A percentile compares a stretch with the other conserved stretches of the same genome.
Evolutionary conservation across 2,888 invertebrate genomes (phyloP).

Genomic region (Spodoptera picta): DNA sequence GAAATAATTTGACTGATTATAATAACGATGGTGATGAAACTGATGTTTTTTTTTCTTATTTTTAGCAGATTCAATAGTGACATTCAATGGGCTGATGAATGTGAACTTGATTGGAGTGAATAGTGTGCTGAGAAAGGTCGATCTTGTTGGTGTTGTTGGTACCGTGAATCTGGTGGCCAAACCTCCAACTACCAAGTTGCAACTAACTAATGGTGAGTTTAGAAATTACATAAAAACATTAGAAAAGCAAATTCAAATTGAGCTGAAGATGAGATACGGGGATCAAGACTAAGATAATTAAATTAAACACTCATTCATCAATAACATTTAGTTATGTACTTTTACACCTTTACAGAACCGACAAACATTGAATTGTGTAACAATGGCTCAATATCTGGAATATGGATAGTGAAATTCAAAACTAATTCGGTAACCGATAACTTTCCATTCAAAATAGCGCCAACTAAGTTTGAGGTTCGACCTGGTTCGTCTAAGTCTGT

Average conservation of each 20-base stretch:
- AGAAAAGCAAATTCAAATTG: no score
- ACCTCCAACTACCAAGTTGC: conserved; percentile 63
- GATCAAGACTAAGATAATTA: no score
- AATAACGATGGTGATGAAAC: no score
- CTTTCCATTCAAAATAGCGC: conserved; percentile 71
- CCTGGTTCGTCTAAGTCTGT: conserved; percentile 66
- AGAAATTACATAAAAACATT: no score
- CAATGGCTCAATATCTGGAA: conserved; percentile 72
- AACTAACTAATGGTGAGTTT: conserved; percentile 70
- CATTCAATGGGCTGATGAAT: conserved; percentile 71
- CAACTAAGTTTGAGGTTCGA: conserved; percentile 70
- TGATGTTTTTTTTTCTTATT: conserved; percentile 23
- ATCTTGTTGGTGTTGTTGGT: conserved; percentile 74
- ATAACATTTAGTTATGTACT: background rate
- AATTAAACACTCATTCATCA: no score
- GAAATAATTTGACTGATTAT: no score
- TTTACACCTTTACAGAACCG: conserved; percentile 67
- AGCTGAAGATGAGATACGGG: no score
- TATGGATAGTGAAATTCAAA: conserved; percentile 72
- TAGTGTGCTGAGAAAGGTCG: conserved; percentile 71
- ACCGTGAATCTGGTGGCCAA: conserved; percentile 67
- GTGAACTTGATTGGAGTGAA: conserved; percentile 76
- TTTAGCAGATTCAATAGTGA: conserved; percentile 63
- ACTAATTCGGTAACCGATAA: conserved; percentile 54
- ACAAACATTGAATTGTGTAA: conserved; percentile 69